Base-by-base conservation (phyloP, 2,888 invertebrate species). In the Caenorhabditis sp. region DNA sequence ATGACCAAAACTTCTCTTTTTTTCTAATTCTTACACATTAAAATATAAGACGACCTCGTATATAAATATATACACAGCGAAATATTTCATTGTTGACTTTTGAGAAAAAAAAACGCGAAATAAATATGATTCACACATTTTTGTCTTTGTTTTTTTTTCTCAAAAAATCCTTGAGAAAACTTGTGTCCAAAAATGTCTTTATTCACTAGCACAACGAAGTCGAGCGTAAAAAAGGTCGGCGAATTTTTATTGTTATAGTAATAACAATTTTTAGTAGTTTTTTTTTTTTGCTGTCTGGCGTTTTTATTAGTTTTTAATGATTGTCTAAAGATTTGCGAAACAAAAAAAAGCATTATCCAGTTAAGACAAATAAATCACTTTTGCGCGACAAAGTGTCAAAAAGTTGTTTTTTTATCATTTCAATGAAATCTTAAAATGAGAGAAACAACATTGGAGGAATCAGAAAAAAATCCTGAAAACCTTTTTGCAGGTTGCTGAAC, bases 401-500 rank as follows among this genome's bases (percentile, higher is more conserved):
- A 43, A 43, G 3, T 17, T 17, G 14, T 10, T 17, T 17, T 17
- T 5, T 12, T 36, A 36, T 5, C 43, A 12, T 43, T 43, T 6
- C 43, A 17, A 43, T 43, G 31, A 31, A 43, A 8, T 36, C 36
- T 36, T 36, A 12, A 12, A 36, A 36, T 8, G 2, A 43, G 14
- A 43, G 14, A 43, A 17, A 43, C 14, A 43, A 43, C 6, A 5
- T 43, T 17, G 43, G 14, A 43, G n/a, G n/a, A 17, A 17, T 43
- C 10, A 43, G 43, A 43, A 43, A 43, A 43, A 14, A 43, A 17
- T 19, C 66, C 54, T 5, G 19, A 43, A 57, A 26, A 58, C 24
- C 27, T n/a, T 57, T 31, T 70, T 84, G 23, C 89, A 95, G 93
- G 94, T 95, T 77, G 90, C 95, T 58, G 94, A 95, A 90, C 91